Conservation (phyloP, 2,888 invertebrate species). For the Perizoma flavofasciatum region DNA sequence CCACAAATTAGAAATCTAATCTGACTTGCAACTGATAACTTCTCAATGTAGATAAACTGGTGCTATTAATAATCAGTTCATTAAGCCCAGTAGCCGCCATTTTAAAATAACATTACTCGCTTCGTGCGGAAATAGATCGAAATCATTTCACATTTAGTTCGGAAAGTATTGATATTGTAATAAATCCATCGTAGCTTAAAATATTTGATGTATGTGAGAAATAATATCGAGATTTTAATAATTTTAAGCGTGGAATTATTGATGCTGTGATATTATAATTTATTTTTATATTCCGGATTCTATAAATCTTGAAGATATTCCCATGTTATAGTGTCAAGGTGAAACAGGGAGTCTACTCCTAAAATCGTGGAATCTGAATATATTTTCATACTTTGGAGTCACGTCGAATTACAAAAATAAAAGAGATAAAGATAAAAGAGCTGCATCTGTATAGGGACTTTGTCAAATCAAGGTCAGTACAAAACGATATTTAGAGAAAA, state of each 20-base stretch:
- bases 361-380: too few relatives aligned
- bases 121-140: slow-evolving; percentile 43
- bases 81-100: slow-evolving; percentile 50
- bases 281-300: too few relatives aligned
- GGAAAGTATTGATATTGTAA: slow-evolving; percentile 45
- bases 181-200: slow-evolving; percentile 39
- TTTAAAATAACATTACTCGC: slow-evolving; percentile 48
- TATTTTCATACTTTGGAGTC: too few relatives aligned
- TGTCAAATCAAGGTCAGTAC: too few relatives aligned
- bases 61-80: slow-evolving; percentile 39
- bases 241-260: slow-evolving; percentile 21
- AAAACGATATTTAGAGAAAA: slow-evolving; percentile 13
- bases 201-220: slow-evolving; percentile 39
- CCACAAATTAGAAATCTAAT: slow-evolving; percentile 12
- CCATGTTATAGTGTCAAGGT: too few relatives aligned
- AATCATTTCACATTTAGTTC: slow-evolving; percentile 34
- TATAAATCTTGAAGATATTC: too few relatives aligned
- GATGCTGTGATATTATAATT: slow-evolving; percentile 24
- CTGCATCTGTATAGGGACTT: too few relatives aligned
- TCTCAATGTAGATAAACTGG: slow-evolving; percentile 25
- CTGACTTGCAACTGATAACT: slow-evolving; percentile 34
- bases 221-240: slow-evolving; percentile 30
- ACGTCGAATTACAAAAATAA: too few relatives aligned
- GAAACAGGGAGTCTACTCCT: too few relatives aligned
- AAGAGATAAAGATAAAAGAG: too few relatives aligned